A percentile compares a stretch with the other conserved stretches of the same genome.
These are phyloP conservation scores for Hapalemur alaotrensis DNA, from an alignment of 2,797 vertebrate genomes.

Conservation along the genomic window DNA sequence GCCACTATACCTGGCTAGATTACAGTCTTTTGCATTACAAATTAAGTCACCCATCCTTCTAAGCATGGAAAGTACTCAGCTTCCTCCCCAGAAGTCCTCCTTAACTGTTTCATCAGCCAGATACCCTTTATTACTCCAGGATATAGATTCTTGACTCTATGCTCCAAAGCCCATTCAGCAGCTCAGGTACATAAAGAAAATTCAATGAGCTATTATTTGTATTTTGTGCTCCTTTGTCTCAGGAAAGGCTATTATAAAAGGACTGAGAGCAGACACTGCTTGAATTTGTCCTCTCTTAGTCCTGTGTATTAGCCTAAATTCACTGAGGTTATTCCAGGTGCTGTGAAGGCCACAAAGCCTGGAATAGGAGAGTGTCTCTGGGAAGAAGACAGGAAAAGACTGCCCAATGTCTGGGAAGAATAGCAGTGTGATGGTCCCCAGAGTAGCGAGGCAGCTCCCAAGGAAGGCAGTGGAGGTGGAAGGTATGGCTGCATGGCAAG, in stretches of 20 bases:
- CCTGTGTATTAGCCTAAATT: neutral
- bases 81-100: neutral
- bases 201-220: neutral
- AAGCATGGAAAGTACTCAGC: neutral
- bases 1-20: neutral
- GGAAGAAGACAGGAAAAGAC: neutral
- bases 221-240: neutral
- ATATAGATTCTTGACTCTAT: neutral
- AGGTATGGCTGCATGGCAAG: neutral
- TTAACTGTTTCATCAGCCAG: neutral
- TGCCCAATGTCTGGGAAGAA: neutral
- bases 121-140: neutral
- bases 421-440: neutral
- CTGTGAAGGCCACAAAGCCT: neutral
- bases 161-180: neutral
- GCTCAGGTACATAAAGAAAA: neutral
- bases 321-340: neutral
- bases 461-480: neutral
- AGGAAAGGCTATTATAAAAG: neutral
- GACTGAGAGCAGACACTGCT: neutral
- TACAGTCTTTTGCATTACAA: constrained; percentile 34
- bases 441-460: neutral
- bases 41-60: neutral
- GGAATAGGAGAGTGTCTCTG: neutral
- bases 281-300: neutral